Percentiles rank a stretch among this genome's conserved stretches.
These are phyloP conservation scores for Cladopsammia gracilis DNA, from an alignment of 64 coral and sea anemone species.

Conservation along the genomic window DNA sequence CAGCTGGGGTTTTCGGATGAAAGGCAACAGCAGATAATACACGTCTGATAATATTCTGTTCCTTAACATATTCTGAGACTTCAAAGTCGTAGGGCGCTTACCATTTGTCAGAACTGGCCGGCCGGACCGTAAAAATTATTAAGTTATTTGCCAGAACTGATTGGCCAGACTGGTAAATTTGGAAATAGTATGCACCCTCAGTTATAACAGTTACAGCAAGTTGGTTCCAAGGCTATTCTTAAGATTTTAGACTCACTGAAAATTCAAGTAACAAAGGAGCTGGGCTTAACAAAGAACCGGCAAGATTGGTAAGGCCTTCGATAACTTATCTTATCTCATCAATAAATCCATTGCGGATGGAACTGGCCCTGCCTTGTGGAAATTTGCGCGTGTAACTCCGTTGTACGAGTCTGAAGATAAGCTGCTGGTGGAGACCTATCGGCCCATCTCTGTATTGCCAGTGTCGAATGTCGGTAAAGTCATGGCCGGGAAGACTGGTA, in stretches of 20 bases:
- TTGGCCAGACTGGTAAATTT: too few species aligned
- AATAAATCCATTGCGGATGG: conserved; percentile 14
- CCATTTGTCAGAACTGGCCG: too few species aligned
- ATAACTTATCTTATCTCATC: conserved; percentile 4
- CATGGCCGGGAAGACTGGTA: conserved; percentile 20
- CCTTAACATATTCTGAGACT: too few species aligned
- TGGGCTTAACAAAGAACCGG: conserved; percentile 12
- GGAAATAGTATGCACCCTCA: too few species aligned
- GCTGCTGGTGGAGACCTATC: conserved; percentile 1
- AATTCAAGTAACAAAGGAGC: conserved; percentile 6
- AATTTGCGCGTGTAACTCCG: conserved; percentile 10
- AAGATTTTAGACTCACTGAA: conserved; percentile 11
- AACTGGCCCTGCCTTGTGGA: conserved; percentile 1
- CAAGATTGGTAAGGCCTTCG: conserved; percentile 14
- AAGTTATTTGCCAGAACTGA: too few species aligned
- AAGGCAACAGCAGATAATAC: too few species aligned
- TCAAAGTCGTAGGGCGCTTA: too few species aligned
- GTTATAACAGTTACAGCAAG: conserved; percentile 27
- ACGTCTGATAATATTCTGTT: too few species aligned
- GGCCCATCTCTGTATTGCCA: conserved; percentile 15
- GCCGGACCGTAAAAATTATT: too few species aligned
- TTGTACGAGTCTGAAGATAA: conserved; percentile 2
- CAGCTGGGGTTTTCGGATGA: too few species aligned
- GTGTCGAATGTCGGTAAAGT: conserved; percentile 38
- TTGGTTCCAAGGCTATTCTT: neutral